Evolutionary conservation across 2,797 vertebrate species (phyloP), one percentile per base, ranked within the genome.

Genomic region (Emydoidea blandingii): DNA sequence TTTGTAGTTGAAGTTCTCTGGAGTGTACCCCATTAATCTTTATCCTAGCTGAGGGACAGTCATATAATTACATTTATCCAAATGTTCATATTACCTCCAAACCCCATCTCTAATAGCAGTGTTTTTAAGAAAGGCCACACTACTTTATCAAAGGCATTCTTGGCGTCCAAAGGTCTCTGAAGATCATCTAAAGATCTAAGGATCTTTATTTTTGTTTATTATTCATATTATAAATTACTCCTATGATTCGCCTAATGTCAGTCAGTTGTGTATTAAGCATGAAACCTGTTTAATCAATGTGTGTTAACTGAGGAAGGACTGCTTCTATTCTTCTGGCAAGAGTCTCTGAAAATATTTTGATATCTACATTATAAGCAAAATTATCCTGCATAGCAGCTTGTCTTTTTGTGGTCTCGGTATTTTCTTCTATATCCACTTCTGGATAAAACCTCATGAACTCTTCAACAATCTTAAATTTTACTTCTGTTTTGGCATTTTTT

Each of bases 401-500:
- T 88, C 93, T 87, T 85, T 94, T 96, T 92, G 79, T 92, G 18
- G 25, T 15, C 44, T 78, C 7, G 12, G 3, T 31, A 78, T 78
- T 62, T 4, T 2, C 82, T 65, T 47, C 37, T 80, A 6, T 31
- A 5, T 23, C 81, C 79, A 49, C 49, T 74, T 83, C 25, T 88
- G 81, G 56, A 85, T 87, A 85, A 89, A 96, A 80, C 87, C 93
- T 91, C 84, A 80, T 59, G 86, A 53, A 52, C 83, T 90, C 23
- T 49, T 59, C 80, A 92, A 50, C 27, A 57, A 65, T 81, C 85
- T 88, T 89, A 68, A 4, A 68, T 56, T 68, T 41, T 84, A 90
- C 31, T 92, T 97, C 65, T 86, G 74, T 11, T 12, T 91, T 94
- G 93, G 44, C 49, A 21, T 47, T 96, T 94, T 89, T 92, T 82